These are phyloP conservation scores for Diorhabda elongata DNA, from an alignment of 1,140 invertebrate genomes.

Conservation along the genomic window DNA sequence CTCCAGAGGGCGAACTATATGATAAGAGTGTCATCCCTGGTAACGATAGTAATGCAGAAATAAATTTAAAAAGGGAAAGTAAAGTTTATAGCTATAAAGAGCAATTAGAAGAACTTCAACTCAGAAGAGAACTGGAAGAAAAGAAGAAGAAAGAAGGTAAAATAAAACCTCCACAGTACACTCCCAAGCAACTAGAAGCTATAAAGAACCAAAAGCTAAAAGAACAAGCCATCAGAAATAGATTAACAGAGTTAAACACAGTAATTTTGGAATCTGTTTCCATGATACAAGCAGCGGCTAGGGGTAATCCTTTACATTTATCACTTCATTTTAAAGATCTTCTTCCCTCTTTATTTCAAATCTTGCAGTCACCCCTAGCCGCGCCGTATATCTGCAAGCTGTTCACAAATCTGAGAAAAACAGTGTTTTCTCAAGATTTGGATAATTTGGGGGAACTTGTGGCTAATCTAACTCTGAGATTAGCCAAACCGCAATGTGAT, in stretches of 20 bases:
- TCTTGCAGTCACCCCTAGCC: conserved; percentile 65
- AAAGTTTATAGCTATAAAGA: conserved; percentile 97
- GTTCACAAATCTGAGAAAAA: conserved; percentile 55
- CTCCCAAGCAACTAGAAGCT: conserved; percentile 90
- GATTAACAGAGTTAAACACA: conserved; percentile 60
- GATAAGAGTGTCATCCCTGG: conserved; percentile 85
- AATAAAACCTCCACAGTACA: conserved; percentile 66
- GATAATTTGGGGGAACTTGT: conserved; percentile 55
- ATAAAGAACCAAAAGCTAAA: conserved; percentile 83
- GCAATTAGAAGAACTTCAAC: conserved; percentile 89
- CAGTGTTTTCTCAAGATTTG: conserved; percentile 51
- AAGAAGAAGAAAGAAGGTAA: conserved; percentile 75
- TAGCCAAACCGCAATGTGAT: conserved; percentile 73
- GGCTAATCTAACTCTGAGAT: conserved; percentile 63
- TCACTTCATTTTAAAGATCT: conserved; percentile 61
- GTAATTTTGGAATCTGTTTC: conserved; percentile 60
- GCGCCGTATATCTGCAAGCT: conserved; percentile 61
- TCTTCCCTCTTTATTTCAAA: conserved; percentile 58
- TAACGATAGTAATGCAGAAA: conserved; percentile 64
- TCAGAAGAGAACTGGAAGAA: conserved; percentile 88
- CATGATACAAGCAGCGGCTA: conserved; percentile 58
- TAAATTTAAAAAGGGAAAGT: conserved; percentile 93
- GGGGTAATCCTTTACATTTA: conserved; percentile 60
- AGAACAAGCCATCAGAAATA: conserved; percentile 71
- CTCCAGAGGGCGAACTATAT: conserved; percentile 84